Evolutionary conservation across 64 coral and sea anemone species (phyloP).

Genomic region (Anthopleura sola): DNA sequence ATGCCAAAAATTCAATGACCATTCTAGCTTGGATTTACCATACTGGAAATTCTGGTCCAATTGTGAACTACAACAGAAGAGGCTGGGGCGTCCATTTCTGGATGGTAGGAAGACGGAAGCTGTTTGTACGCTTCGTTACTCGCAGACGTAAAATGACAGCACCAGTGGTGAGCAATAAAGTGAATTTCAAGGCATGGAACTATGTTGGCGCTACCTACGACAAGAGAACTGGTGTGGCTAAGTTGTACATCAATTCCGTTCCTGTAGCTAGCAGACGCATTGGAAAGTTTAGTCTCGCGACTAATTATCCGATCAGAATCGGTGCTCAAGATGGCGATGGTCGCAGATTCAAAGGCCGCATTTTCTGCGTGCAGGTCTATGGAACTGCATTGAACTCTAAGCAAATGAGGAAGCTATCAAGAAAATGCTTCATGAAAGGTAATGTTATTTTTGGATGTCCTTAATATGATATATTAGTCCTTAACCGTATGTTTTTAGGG

Average conservation of each 20-base stretch:
- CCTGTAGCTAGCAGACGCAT: constrained; percentile 41
- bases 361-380: constrained; percentile 71
- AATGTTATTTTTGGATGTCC: not conserved
- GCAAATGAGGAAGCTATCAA: constrained; percentile 18
- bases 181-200: constrained; percentile 66
- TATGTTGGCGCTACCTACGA: constrained; percentile 69
- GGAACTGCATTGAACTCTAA: constrained; percentile 26
- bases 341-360: constrained; percentile 54
- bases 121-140: constrained; percentile 43
- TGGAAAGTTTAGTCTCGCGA: constrained; percentile 49
- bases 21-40: constrained; percentile 58
- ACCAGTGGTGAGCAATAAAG: constrained; percentile 19
- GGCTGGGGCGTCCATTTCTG: constrained; percentile 37
- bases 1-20: constrained; percentile 41
- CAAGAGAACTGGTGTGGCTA: constrained; percentile 35
- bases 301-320: constrained; percentile 69
- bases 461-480: too few relatives aligned
- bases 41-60: constrained; percentile 25
- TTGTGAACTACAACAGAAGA: constrained; percentile 36
- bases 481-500: too few relatives aligned
- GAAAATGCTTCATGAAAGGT: constrained; percentile 49
- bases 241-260: constrained; percentile 49
- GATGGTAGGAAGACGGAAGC: constrained; percentile 25
- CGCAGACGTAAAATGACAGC: constrained; percentile 16
- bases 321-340: constrained; percentile 50